A percentile compares a stretch with the other conserved stretches of the same genome.
Evolutionary conservation across 30 jellyfish, hydroid and myxozoan species (phyloP).

Genomic region (Morbakka virulenta): DNA sequence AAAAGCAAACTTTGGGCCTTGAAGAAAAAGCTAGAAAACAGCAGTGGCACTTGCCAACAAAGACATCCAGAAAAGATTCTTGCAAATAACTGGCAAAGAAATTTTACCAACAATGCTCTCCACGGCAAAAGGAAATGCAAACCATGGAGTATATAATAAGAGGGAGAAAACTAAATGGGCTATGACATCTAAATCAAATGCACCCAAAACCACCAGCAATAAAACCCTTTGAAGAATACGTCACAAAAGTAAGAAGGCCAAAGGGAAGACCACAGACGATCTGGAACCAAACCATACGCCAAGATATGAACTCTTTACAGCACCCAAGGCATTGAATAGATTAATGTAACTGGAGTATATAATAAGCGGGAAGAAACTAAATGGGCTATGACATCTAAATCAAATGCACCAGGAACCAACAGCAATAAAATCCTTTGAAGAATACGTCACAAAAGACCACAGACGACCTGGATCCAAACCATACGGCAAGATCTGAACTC

Average conservation of each 20-base stretch:
- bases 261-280: slow-evolving; percentile 37
- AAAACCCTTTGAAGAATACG: slow-evolving; percentile 23
- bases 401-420: slow-evolving; percentile 44
- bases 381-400: slow-evolving; percentile 44
- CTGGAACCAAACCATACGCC: too few relatives aligned
- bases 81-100: slow-evolving; percentile 15
- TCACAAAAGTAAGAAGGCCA: slow-evolving; percentile 45
- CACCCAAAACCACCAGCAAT: slow-evolving; percentile 51
- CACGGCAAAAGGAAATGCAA: slow-evolving; percentile 37
- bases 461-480: too few relatives aligned
- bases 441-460: slow-evolving; percentile 35
- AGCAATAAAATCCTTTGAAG: slow-evolving; percentile 36
- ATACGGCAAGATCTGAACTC: too few relatives aligned
- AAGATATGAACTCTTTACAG: too few relatives aligned
- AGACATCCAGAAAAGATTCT: slow-evolving; percentile 42
- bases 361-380: slow-evolving; percentile 31
- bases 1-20: too few relatives aligned
- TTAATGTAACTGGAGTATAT: slow-evolving; percentile 45
- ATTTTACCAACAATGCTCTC: too few relatives aligned
- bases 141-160: slow-evolving; percentile 51
- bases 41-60: slow-evolving; percentile 14
- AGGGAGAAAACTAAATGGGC: slow-evolving; percentile 32
- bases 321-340: too few relatives aligned
- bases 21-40: too few relatives aligned
- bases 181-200: slow-evolving; percentile 35